These are phyloP conservation scores for Hystrix cristata DNA, from an alignment of 2,113 vertebrate genomes.

Conservation along the genomic window DNA sequence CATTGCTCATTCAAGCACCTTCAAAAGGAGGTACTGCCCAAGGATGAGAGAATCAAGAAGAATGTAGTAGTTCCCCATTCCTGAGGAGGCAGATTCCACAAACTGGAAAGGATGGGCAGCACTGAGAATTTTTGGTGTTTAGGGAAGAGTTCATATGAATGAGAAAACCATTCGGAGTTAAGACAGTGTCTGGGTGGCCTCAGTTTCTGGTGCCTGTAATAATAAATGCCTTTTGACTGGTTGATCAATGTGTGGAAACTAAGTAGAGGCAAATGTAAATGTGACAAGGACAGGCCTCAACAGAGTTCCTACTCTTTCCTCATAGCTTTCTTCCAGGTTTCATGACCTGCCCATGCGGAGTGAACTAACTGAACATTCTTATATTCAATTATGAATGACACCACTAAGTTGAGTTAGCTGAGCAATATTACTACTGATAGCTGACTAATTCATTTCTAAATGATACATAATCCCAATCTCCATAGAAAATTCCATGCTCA, in stretches of 20 bases:
- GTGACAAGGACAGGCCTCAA: slow-evolving; percentile 72
- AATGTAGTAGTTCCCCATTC: not conserved
- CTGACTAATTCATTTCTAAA: slow-evolving; percentile 32
- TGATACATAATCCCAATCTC: not conserved
- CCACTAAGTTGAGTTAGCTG: not conserved
- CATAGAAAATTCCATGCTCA: not conserved
- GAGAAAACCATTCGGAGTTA: slow-evolving; percentile 2
- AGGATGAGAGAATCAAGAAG: not conserved
- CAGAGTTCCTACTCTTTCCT: slow-evolving; percentile 73
- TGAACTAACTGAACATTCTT: slow-evolving; percentile 16
- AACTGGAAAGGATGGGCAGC: not conserved
- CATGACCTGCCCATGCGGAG: slow-evolving; percentile 55
- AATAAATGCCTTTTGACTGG: slow-evolving; percentile 10
- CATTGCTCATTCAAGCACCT: not conserved
- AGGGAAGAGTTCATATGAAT: not conserved
- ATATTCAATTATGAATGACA: slow-evolving; percentile 12
- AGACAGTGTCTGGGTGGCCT: not conserved
- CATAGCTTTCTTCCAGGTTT: slow-evolving; percentile 47
- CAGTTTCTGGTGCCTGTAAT: not conserved
- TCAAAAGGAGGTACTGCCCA: slow-evolving; percentile 5
- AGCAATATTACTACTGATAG: not conserved
- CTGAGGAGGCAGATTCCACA: not conserved
- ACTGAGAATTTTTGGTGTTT: not conserved
- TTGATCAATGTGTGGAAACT: slow-evolving; percentile 49
- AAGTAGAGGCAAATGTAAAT: slow-evolving; percentile 12